phyloP scores from a whole-genome alignment of 1,140 invertebrate species.

The Chelonus insularis region DNA sequence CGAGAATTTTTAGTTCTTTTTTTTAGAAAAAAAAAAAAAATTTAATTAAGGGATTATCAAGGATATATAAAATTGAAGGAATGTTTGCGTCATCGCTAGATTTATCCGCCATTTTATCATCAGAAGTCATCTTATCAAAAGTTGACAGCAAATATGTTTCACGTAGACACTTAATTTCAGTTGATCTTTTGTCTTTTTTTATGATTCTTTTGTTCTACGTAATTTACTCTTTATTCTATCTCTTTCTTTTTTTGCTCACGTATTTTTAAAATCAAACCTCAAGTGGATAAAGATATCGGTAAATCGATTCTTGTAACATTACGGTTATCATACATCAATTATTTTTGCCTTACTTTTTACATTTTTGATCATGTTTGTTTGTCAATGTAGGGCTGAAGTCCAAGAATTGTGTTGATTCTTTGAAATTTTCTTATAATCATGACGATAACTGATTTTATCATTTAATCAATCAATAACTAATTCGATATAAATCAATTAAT shows the following conservation, averaged over 20 bases:
- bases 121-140: constrained; percentile 40
- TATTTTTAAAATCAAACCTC: too few species aligned
- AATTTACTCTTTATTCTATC: too few species aligned
- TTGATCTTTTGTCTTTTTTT: not conserved
- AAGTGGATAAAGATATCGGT: constrained; percentile 22
- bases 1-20: too few species aligned
- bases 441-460: constrained; percentile 13
- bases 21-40: too few species aligned
- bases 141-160: not conserved
- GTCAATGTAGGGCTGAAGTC: constrained; percentile 1
- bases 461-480: constrained; percentile 1
- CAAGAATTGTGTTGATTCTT: constrained; percentile 8
- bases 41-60: constrained; percentile 10
- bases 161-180: too few species aligned
- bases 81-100: constrained; percentile 38
- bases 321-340: not conserved
- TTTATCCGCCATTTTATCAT: constrained; percentile 37
- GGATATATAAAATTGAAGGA: constrained; percentile 5
- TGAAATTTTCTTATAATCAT: not conserved
- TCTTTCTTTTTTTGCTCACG: not conserved
- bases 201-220: too few species aligned
- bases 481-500: constrained; percentile 6
- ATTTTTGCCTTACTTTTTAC: not conserved
- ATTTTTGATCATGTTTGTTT: constrained; percentile 6
- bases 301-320: not conserved